These are phyloP conservation scores for Caenorhabditis drosophilae DNA, from an alignment of 2,888 invertebrate species.

Conservation along the genomic window DNA sequence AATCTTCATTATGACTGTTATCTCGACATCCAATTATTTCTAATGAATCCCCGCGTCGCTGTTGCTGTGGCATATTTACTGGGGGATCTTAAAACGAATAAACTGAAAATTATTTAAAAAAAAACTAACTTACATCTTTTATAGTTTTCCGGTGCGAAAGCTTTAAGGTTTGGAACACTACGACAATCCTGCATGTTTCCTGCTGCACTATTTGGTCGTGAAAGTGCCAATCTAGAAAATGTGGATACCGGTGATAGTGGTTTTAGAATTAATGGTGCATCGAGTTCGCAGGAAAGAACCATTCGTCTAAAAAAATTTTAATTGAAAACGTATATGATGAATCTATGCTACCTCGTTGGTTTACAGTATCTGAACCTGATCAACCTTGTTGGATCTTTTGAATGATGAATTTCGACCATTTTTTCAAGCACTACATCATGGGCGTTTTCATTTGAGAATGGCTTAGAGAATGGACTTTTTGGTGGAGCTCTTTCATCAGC, in stretches of 20 bases:
- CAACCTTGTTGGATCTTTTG: conserved; percentile 13
- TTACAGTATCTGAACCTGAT: conserved; percentile 28
- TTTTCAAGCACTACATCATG: conserved; percentile 22
- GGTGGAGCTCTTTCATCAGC: conserved; percentile 20
- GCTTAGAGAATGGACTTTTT: conserved; percentile 17
- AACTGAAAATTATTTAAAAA: not conserved
- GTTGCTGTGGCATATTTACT: conserved; percentile 8
- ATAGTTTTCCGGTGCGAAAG: conserved; percentile 1
- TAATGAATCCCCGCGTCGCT: not conserved
- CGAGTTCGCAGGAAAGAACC: conserved; percentile 25
- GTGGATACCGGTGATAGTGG: conserved; percentile 23
- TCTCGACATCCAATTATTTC: not conserved
- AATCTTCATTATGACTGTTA: too few relatives aligned
- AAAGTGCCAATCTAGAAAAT: conserved; percentile 9
- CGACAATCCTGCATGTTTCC: conserved; percentile 12
- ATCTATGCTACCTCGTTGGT: conserved; percentile 14
- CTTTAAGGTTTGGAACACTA: conserved; percentile 7
- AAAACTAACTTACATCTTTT: conserved; percentile 19
- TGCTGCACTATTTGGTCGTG: conserved; percentile 16
- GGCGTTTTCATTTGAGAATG: conserved; percentile 16
- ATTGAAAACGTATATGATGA: not conserved
- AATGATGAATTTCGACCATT: conserved; percentile 18
- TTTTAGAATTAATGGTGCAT: conserved; percentile 6
- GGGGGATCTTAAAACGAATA: conserved; percentile 2
- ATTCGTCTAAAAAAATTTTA: conserved; percentile 20